Evolutionary conservation across 2,888 invertebrate genomes (phyloP), one percentile per base, ranked within the genome.

Genomic region (Loripinus fragilis): DNA sequence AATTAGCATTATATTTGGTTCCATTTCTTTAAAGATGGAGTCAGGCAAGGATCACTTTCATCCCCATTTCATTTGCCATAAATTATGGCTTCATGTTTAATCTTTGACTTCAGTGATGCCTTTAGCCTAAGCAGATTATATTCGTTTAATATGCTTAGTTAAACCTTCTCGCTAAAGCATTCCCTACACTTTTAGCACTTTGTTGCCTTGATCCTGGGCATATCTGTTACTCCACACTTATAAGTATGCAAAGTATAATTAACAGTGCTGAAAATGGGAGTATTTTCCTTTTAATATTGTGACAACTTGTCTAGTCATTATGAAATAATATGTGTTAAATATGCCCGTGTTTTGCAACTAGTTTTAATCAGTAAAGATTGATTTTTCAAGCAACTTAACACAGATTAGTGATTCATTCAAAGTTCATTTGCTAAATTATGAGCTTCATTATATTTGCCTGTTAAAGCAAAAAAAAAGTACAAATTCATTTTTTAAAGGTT

Each of bases 331-430:
- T 23, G 2, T 52, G 52, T 25, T 25, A 52, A 52, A 23, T 23
- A 52, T 52, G 25, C 52, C 25, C 12, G 25, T 52, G 52, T 52
- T 52, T 52, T 52, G 52, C 52, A 25, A 25, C 45, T 52, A 52
- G 52, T 52, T 52, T 52, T 25, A 52, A 17, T 23, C 2, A 52
- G 52, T 15, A 52, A 23, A 3, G 52, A 52, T 25, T 45, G 45
- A 45, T 45, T 45, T 38, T 45, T 45, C 52, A 52, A 52, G 52
- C 52, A 2, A 23, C 25, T 52, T 52, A 52, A 52, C 5, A 52
- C 52, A 23, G 52, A 52, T 23, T 25, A 52, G 25, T 15, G 52
- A 52, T 52, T 52, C 52, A 52, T 52, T 52, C 25, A 23, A 52
- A 52, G 5, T 25, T 52, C 25, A 52, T 52, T 23, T 23, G 5